phyloP scores from a whole-genome alignment of 2,888 invertebrate species.

The Latheticus oryzae region DNA sequence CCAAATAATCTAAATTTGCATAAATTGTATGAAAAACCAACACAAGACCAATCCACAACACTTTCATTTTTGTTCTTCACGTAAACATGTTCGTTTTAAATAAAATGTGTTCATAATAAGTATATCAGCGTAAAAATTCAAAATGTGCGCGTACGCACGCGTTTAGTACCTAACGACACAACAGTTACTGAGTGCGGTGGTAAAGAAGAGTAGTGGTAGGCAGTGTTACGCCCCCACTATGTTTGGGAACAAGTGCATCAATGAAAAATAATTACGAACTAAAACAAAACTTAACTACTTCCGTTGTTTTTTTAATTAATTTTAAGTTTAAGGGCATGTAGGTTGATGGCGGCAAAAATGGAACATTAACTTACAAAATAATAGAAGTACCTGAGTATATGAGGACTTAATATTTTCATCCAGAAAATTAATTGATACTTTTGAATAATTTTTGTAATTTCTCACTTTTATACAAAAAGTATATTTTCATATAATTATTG shows the following conservation, averaged over 20 bases:
- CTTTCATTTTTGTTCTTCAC: constrained; percentile 29
- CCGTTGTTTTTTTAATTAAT: constrained; percentile 53
- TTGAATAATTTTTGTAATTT: no score
- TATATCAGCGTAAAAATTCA: constrained; percentile 17
- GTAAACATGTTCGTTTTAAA: constrained; percentile 27
- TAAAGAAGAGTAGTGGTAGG: constrained; percentile 35
- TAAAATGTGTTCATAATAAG: constrained; percentile 8
- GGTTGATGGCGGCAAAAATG: no score
- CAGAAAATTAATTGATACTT: no score
- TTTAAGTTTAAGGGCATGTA: no score
- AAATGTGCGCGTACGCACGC: constrained; percentile 27
- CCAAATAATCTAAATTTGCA: constrained; percentile 44
- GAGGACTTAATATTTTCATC: no score
- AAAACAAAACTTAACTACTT: constrained; percentile 59
- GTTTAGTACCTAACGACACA: constrained; percentile 18
- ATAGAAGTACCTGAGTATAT: no score
- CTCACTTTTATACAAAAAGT: no score
- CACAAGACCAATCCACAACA: constrained; percentile 33
- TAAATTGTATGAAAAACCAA: constrained; percentile 30
- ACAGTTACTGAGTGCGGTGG: constrained; percentile 35
- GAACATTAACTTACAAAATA: no score
- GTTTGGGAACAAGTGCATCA: constrained; percentile 56
- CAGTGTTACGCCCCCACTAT: constrained; percentile 52
- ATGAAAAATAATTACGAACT: constrained; percentile 58
- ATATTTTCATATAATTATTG: no score